phyloP scores from a whole-genome alignment of 1,140 invertebrate genomes.

The Solenopsis fugax region DNA sequence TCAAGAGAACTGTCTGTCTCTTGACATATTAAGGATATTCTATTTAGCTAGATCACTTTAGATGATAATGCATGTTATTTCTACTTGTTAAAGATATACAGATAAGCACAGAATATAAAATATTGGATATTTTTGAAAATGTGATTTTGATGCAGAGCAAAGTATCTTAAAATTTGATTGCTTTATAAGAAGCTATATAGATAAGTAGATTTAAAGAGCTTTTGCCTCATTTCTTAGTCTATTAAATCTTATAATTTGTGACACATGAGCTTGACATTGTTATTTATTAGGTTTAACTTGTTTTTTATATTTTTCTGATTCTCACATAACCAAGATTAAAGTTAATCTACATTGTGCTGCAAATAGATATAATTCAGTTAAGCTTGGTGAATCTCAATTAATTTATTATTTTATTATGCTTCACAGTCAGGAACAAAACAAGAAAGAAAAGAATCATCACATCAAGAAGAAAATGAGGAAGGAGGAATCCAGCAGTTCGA shows the following conservation, averaged over 20 bases:
- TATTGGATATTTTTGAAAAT: background rate
- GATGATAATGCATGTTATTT: background rate
- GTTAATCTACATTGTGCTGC: no score
- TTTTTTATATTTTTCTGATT: no score
- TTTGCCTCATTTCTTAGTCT: no score
- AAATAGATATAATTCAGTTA: background rate
- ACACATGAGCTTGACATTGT: no score
- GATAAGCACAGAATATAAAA: background rate
- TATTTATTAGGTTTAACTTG: no score
- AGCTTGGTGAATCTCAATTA: background rate
- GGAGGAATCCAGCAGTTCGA: constrained; percentile 72
- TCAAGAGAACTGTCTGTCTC: background rate
- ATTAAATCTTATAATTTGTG: no score
- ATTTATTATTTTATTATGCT: background rate
- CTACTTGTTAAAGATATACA: no score
- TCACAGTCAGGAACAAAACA: constrained; percentile 66
- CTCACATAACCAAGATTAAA: no score
- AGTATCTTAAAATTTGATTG: background rate
- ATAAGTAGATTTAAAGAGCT: no score
- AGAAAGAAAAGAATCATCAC: constrained; percentile 66
- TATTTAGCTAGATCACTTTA: background rate
- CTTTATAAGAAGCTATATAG: no score
- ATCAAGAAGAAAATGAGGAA: constrained; percentile 72
- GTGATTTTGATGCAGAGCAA: background rate
- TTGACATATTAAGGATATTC: background rate